Evolutionary conservation across 2,113 vertebrate species (phyloP).

Genomic region (Myrmophylax atrothorax): DNA sequence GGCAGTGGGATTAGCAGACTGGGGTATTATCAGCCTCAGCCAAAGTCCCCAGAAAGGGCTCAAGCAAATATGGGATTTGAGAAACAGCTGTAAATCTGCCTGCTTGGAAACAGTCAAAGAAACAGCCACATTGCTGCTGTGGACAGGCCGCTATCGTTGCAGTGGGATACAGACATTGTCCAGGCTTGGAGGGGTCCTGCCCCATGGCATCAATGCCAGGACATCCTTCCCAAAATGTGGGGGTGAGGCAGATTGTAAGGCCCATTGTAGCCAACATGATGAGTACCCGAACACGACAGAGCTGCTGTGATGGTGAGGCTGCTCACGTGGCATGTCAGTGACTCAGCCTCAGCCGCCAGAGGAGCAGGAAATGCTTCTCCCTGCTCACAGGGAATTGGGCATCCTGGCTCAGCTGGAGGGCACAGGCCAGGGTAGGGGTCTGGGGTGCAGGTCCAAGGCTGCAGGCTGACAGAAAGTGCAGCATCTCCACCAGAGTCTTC

Average conservation of each 20-base stretch:
- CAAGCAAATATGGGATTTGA: not conserved
- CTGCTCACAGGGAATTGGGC: not conserved
- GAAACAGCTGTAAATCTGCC: not conserved
- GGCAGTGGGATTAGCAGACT: not conserved
- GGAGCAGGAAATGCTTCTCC: not conserved
- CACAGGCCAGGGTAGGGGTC: not conserved
- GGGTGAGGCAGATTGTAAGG: not conserved
- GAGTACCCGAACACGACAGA: not conserved
- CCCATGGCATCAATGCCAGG: not conserved
- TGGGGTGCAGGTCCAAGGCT: not conserved
- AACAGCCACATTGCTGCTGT: not conserved
- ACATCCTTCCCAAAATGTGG: rapidly evolving
- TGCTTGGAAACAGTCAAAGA: not conserved
- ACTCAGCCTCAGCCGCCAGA: not conserved
- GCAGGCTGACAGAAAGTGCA: not conserved
- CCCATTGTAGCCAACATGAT: not conserved
- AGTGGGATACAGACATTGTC: not conserved
- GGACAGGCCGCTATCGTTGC: not conserved
- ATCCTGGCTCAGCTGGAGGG: not conserved
- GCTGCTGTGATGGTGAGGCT: not conserved
- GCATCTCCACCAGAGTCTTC: not conserved
- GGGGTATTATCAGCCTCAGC: rapidly evolving
- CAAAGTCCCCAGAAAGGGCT: not conserved
- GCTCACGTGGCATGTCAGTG: not conserved
- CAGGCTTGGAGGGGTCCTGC: not conserved